Conservation (phyloP, 2,797 vertebrate species). For the Neosilurus hyrtlii region DNA sequence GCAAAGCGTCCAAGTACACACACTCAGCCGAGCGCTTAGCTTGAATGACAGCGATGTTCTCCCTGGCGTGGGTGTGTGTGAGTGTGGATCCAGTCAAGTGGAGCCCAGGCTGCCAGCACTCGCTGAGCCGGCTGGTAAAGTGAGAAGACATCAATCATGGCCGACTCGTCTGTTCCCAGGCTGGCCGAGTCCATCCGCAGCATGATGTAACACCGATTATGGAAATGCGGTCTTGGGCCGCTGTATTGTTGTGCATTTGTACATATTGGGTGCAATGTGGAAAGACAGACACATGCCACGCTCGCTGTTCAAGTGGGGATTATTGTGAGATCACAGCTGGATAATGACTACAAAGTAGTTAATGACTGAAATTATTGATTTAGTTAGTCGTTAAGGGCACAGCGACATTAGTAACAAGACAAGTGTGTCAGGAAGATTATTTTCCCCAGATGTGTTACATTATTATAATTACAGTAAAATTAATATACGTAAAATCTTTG, state of each 20-base stretch:
- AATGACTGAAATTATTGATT: not conserved
- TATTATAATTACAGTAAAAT: not conserved
- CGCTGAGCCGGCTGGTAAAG: slow-evolving; percentile 34
- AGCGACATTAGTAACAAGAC: not conserved
- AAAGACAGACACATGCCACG: not conserved
- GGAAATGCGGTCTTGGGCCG: slow-evolving; percentile 30
- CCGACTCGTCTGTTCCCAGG: slow-evolving; percentile 20
- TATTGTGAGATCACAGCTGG: not conserved
- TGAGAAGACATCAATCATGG: slow-evolving; percentile 38
- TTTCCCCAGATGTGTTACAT: not conserved
- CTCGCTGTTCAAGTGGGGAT: not conserved
- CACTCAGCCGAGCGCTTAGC: slow-evolving; percentile 23
- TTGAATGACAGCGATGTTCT: slow-evolving; percentile 43
- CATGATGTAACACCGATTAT: slow-evolving; percentile 47
- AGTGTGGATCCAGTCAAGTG: slow-evolving; percentile 37
- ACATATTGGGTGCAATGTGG: slow-evolving; percentile 10
- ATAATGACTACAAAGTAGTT: not conserved
- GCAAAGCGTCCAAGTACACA: slow-evolving; percentile 27
- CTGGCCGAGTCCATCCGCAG: slow-evolving; percentile 16
- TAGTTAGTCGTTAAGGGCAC: not conserved
- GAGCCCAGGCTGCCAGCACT: slow-evolving; percentile 26
- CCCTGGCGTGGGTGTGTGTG: slow-evolving; percentile 27
- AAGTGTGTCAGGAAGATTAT: not conserved
- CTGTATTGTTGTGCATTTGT: slow-evolving; percentile 8
- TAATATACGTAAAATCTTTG: not conserved